Evolutionary conservation across 2,888 invertebrate species (phyloP).

Genomic region (Leucania comma): DNA sequence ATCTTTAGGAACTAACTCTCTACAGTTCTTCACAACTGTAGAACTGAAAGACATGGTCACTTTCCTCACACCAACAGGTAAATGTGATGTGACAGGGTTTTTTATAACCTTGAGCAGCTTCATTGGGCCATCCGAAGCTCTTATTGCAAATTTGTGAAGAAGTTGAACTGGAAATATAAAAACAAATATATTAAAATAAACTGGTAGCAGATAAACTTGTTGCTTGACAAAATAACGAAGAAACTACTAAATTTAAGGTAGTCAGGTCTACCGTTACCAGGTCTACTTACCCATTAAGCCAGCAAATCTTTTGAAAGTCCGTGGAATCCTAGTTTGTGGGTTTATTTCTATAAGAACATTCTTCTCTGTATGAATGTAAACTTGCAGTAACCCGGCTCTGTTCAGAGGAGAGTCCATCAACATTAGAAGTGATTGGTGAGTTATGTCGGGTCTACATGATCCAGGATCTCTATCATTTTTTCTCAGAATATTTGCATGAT

Average conservation of each 20-base stretch:
- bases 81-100: conserved; percentile 98
- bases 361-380: conserved; percentile 97
- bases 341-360: conserved; percentile 98
- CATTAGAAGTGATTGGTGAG: conserved; percentile 99
- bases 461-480: conserved; percentile 97
- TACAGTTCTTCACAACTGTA: conserved; percentile 92
- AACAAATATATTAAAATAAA: not conserved
- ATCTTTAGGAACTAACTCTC: conserved; percentile 94
- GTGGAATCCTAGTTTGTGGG: conserved; percentile 98
- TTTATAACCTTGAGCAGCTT: conserved; percentile 98
- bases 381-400: conserved; percentile 98
- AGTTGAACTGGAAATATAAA: conserved; percentile 95
- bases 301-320: conserved; percentile 99
- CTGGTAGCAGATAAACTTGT: too few species aligned
- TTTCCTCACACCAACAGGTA: conserved; percentile 98
- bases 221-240: not conserved
- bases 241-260: too few species aligned
- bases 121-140: conserved; percentile 97
- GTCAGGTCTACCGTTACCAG: too few species aligned
- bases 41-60: conserved; percentile 97
- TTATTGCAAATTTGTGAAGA: conserved; percentile 97
- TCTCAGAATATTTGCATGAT: conserved; percentile 95
- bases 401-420: conserved; percentile 99
- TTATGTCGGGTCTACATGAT: conserved; percentile 98
- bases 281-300: conserved; percentile 98